A percentile compares a stretch with the other conserved stretches of the same genome.
These are phyloP conservation scores for Morone saxatilis DNA, from an alignment of 2,113 vertebrate species.

Conservation along the genomic window DNA sequence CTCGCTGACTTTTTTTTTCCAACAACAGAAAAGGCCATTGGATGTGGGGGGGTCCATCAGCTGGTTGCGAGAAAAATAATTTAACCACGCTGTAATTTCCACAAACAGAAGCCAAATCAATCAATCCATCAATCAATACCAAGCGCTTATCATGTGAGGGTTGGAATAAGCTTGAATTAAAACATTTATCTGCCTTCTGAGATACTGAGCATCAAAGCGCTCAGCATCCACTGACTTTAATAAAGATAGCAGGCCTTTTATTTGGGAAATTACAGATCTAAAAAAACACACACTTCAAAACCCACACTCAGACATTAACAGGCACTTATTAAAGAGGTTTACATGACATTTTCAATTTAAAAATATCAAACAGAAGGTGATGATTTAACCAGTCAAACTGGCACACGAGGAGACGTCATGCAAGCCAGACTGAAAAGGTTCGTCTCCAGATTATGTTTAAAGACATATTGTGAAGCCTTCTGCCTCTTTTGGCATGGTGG, in stretches of 20 bases:
- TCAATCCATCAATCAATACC: background rate
- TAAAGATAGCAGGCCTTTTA: slow-evolving; percentile 17
- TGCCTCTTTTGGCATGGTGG: slow-evolving; percentile 26
- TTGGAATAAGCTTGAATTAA: background rate
- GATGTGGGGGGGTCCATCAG: background rate
- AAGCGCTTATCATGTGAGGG: background rate
- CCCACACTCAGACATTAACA: background rate
- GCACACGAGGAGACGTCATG: slow-evolving; percentile 13
- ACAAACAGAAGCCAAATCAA: background rate
- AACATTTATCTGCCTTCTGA: background rate
- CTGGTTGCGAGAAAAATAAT: background rate
- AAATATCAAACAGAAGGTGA: slow-evolving; percentile 34
- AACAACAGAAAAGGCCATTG: slow-evolving; percentile 1
- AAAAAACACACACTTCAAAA: slow-evolving; percentile 6
- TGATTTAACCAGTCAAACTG: slow-evolving; percentile 25
- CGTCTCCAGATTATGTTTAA: slow-evolving; percentile 46
- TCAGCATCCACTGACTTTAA: slow-evolving; percentile 5
- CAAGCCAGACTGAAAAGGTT: slow-evolving; percentile 35
- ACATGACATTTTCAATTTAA: slow-evolving; percentile 22
- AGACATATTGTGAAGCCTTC: slow-evolving; percentile 66
- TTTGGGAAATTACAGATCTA: slow-evolving; percentile 21
- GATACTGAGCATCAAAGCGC: slow-evolving; percentile 17
- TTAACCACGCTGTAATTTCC: background rate
- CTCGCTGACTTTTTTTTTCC: background rate
- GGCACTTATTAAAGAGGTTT: slow-evolving; percentile 3